Base-by-base conservation (phyloP, 2,888 invertebrate species). In the Creontiades dilutus region DNA sequence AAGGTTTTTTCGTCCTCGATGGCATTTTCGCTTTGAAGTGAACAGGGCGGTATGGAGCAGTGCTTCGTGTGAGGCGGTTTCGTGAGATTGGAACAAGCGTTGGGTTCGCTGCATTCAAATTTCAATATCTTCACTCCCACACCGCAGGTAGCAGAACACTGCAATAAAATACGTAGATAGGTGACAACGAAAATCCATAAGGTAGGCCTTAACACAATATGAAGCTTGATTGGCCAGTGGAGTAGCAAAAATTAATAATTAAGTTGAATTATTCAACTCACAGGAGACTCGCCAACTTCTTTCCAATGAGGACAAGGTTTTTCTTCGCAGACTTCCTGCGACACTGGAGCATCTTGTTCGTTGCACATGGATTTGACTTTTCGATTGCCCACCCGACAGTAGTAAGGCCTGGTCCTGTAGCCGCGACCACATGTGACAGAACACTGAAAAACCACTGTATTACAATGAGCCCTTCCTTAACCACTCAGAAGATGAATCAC, bases 381-480 rank as follows among this genome's bases (percentile, higher is more conserved):
- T 14, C 93, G 93, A 87, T 94, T 94, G 78, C 94, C 94, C n/a
- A 94, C 92, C 55, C 94, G 94, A 92, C 95, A 95, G 93, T 94
- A 94, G 90, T 94, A 94, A 0, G 94, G 93, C 57, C 94, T 93
- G 84, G 93, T 93, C 81, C 94, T 93, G 92, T 93, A 93, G 28
- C 96, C 96, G 47, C 93, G 93, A 1, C 96, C 96, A 93, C 96
- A 96, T 9, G 94, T 94, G n/a, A 94, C 95, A 14, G 96, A 95
- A 92, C 96, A 96, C 96, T 96, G 92, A 61, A 88, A 88, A 78
- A 88, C 88, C 78, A 88, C 88, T 88, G 88, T 88, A 80, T 88
- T 86, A 88, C 88, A 88, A 88, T 88, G 28, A 88, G 88, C 78
- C 78, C 52, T 88, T 80, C 52, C 52, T 78, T 68, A 23, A 68